Evolutionary conservation across 1,140 invertebrate genomes (phyloP).

Genomic region (Lasioglossum baleicum): DNA sequence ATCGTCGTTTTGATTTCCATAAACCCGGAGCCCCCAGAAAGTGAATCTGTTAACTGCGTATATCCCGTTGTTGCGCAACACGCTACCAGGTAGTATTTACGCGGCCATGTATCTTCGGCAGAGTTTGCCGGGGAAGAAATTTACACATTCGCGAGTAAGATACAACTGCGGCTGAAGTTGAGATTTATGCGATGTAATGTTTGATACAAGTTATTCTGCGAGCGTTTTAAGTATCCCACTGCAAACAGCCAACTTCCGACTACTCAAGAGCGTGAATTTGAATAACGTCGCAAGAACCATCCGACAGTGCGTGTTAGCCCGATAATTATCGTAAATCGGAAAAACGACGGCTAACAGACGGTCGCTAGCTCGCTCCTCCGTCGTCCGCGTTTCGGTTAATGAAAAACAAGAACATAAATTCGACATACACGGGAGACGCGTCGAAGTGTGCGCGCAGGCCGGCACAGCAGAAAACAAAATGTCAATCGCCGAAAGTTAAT

Average conservation of each 20-base stretch:
- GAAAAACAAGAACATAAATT: not conserved
- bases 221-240: not conserved
- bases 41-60: not conserved
- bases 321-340: constrained; percentile 2
- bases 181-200: constrained; percentile 12
- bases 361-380: too few species aligned
- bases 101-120: constrained; percentile 25
- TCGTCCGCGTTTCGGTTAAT: not conserved
- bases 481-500: constrained; percentile 58
- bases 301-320: not conserved
- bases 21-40: too few species aligned
- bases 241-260: not conserved
- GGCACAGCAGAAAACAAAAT: constrained; percentile 19
- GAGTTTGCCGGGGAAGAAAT: constrained; percentile 23
- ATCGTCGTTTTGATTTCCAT: constrained; percentile 11
- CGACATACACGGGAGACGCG: not conserved
- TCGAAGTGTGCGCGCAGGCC: not conserved
- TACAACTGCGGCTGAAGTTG: not conserved
- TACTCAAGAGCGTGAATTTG: not conserved
- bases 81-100: constrained; percentile 8
- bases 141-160: constrained; percentile 21
- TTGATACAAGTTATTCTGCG: not conserved
- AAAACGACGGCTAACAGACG: too few species aligned
- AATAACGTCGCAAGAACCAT: not conserved
- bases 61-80: constrained; percentile 10